Evolutionary conservation across 92 coral and sea anemone genomes (phyloP), one percentile per base, ranked within the genome.

Genomic region (Epizoanthus stellaris): DNA sequence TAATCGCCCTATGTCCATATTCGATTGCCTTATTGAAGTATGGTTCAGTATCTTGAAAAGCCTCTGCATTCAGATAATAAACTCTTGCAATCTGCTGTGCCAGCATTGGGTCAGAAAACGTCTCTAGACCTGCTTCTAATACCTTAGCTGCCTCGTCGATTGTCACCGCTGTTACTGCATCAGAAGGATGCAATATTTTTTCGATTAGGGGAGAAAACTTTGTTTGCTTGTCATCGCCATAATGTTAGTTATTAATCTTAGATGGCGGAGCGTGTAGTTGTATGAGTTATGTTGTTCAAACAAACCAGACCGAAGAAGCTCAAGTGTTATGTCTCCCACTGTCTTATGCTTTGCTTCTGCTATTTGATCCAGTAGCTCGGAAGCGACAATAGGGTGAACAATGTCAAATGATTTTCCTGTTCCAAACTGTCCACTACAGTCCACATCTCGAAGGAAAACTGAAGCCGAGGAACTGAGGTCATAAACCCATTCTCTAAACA

Each of bases 71-170:
- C 12, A 85, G 54, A 30, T 85, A 85, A 74, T 74, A 75, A 3
- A 85, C 88, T 85, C 82, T 30, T 16, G 88, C 88, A 43, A 85
- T 60, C 64, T 85, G 75, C 14, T 75, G 88, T 2, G 88, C 88
- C 1, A 85, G 82, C 75, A 75, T 64, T 2, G 88, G 76, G 34
- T 85, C 88, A 1, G 57, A n/a, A 64, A 85, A 85, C 57, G 21
- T 85, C 13, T 85, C 47, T 4, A 85, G 53, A 5, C 88, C 88
- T 60, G 66, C 67, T 21, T 25, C 25, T 25, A 30, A 30, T 30
- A 30, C 34, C 34, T 30, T 30, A 30, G 34, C 34, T 30, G 34
- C 34, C 34, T 30, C 34, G 34, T 30, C 34, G 34, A 30, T 30
- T 30, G 34, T 30, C 34, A 30, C 34, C 34, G 34, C 34, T 30